Base-by-base conservation (phyloP, 2,113 vertebrate species). In the Solea solea region DNA sequence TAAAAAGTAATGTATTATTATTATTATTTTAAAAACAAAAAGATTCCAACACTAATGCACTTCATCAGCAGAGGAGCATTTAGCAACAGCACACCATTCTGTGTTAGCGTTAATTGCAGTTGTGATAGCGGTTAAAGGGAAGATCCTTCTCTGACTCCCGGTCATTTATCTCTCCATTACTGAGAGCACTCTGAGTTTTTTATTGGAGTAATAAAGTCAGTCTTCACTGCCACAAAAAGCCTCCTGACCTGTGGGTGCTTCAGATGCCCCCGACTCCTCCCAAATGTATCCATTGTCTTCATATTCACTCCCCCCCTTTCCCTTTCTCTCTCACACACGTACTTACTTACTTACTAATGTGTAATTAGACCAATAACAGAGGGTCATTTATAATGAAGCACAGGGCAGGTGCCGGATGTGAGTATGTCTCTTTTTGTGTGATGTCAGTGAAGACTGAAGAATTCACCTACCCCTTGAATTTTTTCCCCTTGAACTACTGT, bases 121-220 rank as follows among this genome's bases (percentile, higher is more conserved):
- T 74, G 85, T 86, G 88, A 85, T 79, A 86, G 81, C 58, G 72
- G 89, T 91, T 90, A 93, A 91, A 90, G 88, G 84, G 90, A 92
- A 93, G 84, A 83, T 88, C 88, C 74, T 85, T 65, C 64, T 84
- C 70, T 90, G 88, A 90, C 83, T 93, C 91, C 84, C 66, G 86
- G 90, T 92, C 92, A 84, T 93, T 95, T 92, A 91, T 91, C 92
- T 95, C 91, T 92, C 88, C 78, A 91, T 94, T 91, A 92, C 88
- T 93, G 89, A 91, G 91, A 91, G 81, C 88, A 90, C 88, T 94
- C 74, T 80, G 86, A 77, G 79, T 75, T 89, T 95, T 21, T 94
- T 94, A 93, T 89, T 92, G 82, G 75, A 76, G 85, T 91, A 94
- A 93, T 95, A 93, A 95, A 95, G 75, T 89, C 79, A 73, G 78